phyloP scores from a whole-genome alignment of 2,797 vertebrate species.

The Gadopsis bispinosus region DNA sequence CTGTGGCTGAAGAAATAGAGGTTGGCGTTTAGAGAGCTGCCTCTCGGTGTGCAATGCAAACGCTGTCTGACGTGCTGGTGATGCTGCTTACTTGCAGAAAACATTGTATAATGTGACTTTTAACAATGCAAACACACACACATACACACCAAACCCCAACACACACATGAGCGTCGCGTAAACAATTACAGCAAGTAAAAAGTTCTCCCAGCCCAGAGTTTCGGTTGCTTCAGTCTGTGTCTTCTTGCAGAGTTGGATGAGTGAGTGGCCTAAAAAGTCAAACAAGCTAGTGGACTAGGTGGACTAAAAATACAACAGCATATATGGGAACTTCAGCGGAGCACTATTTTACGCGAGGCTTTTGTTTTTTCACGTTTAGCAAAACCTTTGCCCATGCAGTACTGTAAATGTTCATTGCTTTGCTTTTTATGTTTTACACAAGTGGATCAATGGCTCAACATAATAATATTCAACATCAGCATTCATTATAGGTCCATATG shows the following conservation, averaged over 20 bases:
- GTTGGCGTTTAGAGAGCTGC: conserved; percentile 57
- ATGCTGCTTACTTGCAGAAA: conserved; percentile 29
- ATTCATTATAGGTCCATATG: not conserved
- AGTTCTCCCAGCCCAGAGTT: conserved; percentile 4
- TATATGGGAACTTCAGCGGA: conserved; percentile 22
- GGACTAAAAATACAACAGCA: conserved; percentile 55
- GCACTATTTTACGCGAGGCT: conserved; percentile 4
- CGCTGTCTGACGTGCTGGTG: conserved; percentile 40
- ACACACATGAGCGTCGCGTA: not conserved
- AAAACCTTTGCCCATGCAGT: not conserved
- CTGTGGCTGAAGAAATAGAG: conserved; percentile 36
- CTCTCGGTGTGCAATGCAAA: conserved; percentile 43
- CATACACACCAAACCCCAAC: not conserved
- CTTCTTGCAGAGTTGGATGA: conserved; percentile 8
- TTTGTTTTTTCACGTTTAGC: conserved; percentile 5
- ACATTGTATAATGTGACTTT: conserved; percentile 37
- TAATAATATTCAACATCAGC: not conserved
- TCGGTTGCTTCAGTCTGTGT: conserved; percentile 21
- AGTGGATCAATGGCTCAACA: not conserved
- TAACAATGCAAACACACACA: conserved; percentile 24
- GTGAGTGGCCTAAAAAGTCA: conserved; percentile 44
- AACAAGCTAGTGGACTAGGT: conserved; percentile 41
- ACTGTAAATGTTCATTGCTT: not conserved
- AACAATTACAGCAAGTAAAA: conserved; percentile 5
- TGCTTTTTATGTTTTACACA: not conserved